Evolutionary conservation across 2,888 invertebrate genomes (phyloP), one percentile per base, ranked within the genome.

Genomic region (Bombylius discolor): DNA sequence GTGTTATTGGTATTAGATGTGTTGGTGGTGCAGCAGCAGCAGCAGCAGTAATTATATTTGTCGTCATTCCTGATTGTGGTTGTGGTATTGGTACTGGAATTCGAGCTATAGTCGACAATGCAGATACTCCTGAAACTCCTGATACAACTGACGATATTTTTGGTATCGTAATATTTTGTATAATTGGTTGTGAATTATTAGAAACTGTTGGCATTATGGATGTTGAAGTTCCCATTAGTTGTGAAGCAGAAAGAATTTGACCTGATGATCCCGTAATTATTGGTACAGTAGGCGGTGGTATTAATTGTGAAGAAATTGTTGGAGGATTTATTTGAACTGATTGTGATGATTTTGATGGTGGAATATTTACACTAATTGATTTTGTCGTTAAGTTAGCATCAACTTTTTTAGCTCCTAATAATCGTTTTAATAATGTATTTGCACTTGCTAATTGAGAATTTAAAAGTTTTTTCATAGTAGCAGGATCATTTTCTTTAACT

Each of bases 361-460:
- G 3, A 23, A 23, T 23, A 23, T 23, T 23, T 23, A 23, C 23
- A 23, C 3, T 23, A 23, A n/a, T n/a, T n/a, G n/a, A n/a, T n/a
- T 23, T 23, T 23, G 23, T 1, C 3, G 23, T 2, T 23, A 23
- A 23, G 3, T 9, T 47, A 9, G 8, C 23, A 3, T 42, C 42
- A 44, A 5, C 2, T 23, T 51, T 51, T 14, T 42, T 42, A 5
- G 11, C n/a, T 11, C 44, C 51, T 9, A 51, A 44, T 31, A 51
- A 51, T 31, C 42, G 42, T 13, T 51, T 42, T 12, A 52, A 34
- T 65, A 70, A 69, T 57, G 67, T 64, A n/a, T 65, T 63, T 1
- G 72, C 72, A 54, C 69, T 70, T 7, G 66, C 63, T 1, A 68
- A 65, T 59, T 72, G 71, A 8, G 70, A 67, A 32, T 69, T 67